Evolutionary conservation across 2,113 vertebrate species (phyloP), one percentile per base, ranked within the genome.

Genomic region (Herpailurus yagouaroundi): DNA sequence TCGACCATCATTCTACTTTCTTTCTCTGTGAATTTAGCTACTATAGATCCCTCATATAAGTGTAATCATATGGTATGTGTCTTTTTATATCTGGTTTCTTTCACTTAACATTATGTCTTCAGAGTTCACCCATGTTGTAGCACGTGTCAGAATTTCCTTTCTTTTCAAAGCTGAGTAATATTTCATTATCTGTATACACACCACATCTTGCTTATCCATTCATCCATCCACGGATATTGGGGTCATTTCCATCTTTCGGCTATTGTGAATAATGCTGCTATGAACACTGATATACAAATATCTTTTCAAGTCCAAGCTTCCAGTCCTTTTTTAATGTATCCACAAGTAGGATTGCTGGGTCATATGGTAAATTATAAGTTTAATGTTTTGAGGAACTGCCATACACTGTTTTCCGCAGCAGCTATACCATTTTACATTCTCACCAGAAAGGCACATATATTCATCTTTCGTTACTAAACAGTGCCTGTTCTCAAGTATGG

Each of bases 81-180:
- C 36, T 33, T 87, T 91, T 60, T 87, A 6, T 80, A 5, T 74
- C 18, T 80, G 31, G 31, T 48, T 57, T 94, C n/a, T 63, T 69
- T 94, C 69, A 23, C 36, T 88, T 94, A 57, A 36, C 60, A 48
- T 91, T 41, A n/a, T 64, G 41, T 97, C 76, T 73, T 96, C 36
- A 80, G 18, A 55, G 31, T 66, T 92, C 16, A 25, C 25, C 23
- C n/a, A 10, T 84, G 11, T 68, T 57, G 23, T 41, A 74, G 27
- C 41, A 23, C 63, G n/a, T 76, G 36, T 50, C 77, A 71, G 29
- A 92, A 77, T 91, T 74, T 95, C 68, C 7, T 86, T 89, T 77
- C 27, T 84, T 89, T 91, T 84, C 86, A 73, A 80, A 84, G 45
- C n/a, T 50, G 45, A 66, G 38, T 92, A 68, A n/a, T 50, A 66